These are phyloP conservation scores for Cygnus atratus DNA, from an alignment of 2,113 vertebrate genomes.

Conservation along the genomic window DNA sequence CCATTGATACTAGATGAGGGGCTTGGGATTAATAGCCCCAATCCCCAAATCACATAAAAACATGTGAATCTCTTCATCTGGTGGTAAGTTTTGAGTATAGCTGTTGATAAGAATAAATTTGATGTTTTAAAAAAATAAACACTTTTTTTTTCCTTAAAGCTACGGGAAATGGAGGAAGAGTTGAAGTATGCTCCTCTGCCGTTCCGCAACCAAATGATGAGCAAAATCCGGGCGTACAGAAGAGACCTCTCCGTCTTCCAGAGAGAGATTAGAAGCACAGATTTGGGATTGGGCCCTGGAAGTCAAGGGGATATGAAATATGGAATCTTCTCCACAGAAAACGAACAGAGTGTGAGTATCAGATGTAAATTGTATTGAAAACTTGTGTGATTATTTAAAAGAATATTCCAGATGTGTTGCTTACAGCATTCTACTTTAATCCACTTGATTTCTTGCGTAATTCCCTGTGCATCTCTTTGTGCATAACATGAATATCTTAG, in stretches of 20 bases:
- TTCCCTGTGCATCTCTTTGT: background rate
- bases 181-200: constrained; percentile 84
- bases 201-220: constrained; percentile 88
- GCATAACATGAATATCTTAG: background rate
- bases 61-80: background rate
- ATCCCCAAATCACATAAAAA: background rate
- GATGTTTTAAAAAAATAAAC: background rate
- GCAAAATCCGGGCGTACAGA: constrained; percentile 86
- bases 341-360: constrained; percentile 86
- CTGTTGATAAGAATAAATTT: background rate
- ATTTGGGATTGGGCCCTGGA: constrained; percentile 72
- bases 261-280: constrained; percentile 84
- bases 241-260: constrained; percentile 90
- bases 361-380: background rate
- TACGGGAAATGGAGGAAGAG: constrained; percentile 94
- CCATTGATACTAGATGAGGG: fast-evolving
- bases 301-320: constrained; percentile 74
- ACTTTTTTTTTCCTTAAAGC: constrained; percentile 67
- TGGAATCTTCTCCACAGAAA: constrained; percentile 82
- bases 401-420: background rate
- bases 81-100: background rate
- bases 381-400: background rate
- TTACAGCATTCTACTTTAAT: background rate
- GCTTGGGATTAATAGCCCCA: background rate
- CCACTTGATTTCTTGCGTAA: background rate